A percentile compares a stretch with the other conserved stretches of the same genome.
Conservation (phyloP, 2,113 vertebrate genomes). For the Embiotoca jacksoni region DNA sequence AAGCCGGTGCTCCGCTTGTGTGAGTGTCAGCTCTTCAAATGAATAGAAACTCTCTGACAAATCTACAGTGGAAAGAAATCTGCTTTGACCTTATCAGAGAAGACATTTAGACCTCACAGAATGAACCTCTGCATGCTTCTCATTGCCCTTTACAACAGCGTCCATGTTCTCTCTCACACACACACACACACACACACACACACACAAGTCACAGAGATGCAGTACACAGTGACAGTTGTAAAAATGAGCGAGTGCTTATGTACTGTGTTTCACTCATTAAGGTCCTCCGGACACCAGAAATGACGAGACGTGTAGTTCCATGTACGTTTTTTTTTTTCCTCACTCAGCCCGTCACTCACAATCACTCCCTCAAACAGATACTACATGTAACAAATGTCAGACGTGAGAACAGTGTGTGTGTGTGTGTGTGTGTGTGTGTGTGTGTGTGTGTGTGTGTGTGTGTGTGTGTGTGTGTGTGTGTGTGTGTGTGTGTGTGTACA, state of each 20-base stretch:
- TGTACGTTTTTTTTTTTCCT: constrained; percentile 24
- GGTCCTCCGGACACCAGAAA: constrained; percentile 32
- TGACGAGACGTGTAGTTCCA: constrained; percentile 39
- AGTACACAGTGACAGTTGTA: constrained; percentile 47
- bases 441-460: constrained; percentile 58
- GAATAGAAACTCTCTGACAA: constrained; percentile 55
- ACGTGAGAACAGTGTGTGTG: constrained; percentile 52
- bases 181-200: constrained; percentile 34
- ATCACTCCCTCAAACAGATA: constrained; percentile 54
- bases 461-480: constrained; percentile 57
- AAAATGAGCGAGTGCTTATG: constrained; percentile 62
- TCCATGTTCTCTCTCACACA: constrained; percentile 29
- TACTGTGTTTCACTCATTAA: constrained; percentile 69
- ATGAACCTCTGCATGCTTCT: constrained; percentile 69
- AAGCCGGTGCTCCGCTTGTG: neutral
- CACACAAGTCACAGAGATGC: constrained; percentile 40
- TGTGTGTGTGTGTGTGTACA: constrained; percentile 37
- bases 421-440: constrained; percentile 58
- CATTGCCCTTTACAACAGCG: constrained; percentile 74
- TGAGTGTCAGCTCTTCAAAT: constrained; percentile 49
- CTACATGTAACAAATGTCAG: constrained; percentile 75
- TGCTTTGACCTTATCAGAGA: constrained; percentile 76
- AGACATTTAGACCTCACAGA: constrained; percentile 71
- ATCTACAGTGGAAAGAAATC: constrained; percentile 32
- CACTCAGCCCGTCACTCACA: constrained; percentile 60